Conservation (phyloP, 2,113 vertebrate genomes). For the Burhinus bistriatus region DNA sequence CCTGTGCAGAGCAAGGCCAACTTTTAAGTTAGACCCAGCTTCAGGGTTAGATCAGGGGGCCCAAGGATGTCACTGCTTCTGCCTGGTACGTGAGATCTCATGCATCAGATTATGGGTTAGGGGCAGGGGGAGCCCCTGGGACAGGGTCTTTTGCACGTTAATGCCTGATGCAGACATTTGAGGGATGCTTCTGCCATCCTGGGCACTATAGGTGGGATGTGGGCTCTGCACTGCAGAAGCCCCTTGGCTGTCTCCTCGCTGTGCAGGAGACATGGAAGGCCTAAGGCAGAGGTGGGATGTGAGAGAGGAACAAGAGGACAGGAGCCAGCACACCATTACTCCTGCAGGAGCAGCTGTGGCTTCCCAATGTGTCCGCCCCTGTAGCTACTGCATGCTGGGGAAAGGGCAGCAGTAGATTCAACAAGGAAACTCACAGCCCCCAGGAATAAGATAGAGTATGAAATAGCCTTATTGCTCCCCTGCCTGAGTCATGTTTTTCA, state of each 20-base stretch:
- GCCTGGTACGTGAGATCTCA: background rate
- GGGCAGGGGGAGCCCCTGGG: rapidly evolving
- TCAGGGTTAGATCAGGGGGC: rapidly evolving
- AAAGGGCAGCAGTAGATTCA: background rate
- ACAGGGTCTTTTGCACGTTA: background rate
- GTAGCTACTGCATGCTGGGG: background rate
- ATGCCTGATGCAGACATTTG: too few species aligned
- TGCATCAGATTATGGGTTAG: background rate
- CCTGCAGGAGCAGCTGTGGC: background rate
- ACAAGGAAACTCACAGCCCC: background rate
- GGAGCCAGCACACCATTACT: background rate
- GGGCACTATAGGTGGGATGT: background rate
- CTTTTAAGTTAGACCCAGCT: background rate
- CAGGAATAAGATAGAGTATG: background rate
- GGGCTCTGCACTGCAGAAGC: background rate
- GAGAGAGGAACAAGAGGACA: background rate
- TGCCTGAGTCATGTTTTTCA: background rate
- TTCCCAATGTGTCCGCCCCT: rapidly evolving
- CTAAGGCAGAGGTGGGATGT: background rate
- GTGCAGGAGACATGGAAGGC: background rate
- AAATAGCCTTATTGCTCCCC: background rate
- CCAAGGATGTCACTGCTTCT: background rate
- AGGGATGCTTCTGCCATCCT: background rate
- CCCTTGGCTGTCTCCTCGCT: background rate
- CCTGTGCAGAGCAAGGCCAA: background rate